Base-by-base conservation (phyloP, 2,888 invertebrate genomes). In the Chrysotoxum bicinctum region DNA sequence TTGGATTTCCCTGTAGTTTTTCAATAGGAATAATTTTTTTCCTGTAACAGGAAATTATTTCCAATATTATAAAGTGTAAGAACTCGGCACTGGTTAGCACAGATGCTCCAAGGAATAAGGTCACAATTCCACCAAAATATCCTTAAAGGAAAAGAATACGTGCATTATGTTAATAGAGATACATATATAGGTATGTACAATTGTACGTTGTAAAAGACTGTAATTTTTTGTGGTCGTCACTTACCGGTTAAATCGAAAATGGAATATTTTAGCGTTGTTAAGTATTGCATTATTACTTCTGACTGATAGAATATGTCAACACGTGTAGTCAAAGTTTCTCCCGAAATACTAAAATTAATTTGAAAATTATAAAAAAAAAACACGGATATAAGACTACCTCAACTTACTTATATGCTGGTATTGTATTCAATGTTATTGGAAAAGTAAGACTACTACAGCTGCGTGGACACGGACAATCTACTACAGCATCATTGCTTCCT, bases 71-170 rank as follows among this genome's bases (percentile, higher is more conserved):
- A 23, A 84, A 66, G 14, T 84, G 79, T 4, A 75, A 4, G 2
- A 84, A 50, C 40, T 84, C 84, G 3, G 9, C 43, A 1, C 75
- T 40, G 10, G 72, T 54, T n/a, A 84, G 43, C 1, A 92, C 87
- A 5, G 93, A 93, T 10, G 91, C 92, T 0, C 93, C 93, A 23
- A 93, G 77, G 77, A 91, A 93, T 6, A 93, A 89, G 14, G 92
- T 92, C 10, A 92, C 89, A 68, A 93, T 90, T 16, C 93, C 92
- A 7, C 92, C 93, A 87, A 93, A 92, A 30, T 91, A 89, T 1
- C 92, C 91, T 91, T 84, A 7, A 91, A 87, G 68, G 89, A 89
- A 32, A 90, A n/a, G n/a, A n/a, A n/a, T n/a, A n/a, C n/a, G n/a
- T n/a, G n/a, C n/a, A n/a, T n/a, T n/a, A n/a, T n/a, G n/a, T n/a